These are phyloP conservation scores for Antennarius striatus DNA, from an alignment of 2,113 vertebrate species.

Conservation along the genomic window DNA sequence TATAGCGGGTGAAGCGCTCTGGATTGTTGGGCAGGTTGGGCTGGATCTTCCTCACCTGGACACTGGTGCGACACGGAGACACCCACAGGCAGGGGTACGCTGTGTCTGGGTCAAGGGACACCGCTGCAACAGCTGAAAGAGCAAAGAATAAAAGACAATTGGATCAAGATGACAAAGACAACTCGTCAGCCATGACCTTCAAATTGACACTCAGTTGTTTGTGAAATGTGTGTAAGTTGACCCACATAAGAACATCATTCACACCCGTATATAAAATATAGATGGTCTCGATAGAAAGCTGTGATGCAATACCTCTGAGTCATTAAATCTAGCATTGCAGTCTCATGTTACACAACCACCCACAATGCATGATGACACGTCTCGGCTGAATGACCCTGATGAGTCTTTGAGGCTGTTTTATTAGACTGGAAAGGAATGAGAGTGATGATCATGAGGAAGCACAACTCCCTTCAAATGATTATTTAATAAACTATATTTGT, in stretches of 20 bases:
- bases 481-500: no score
- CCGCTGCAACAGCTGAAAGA: constrained; percentile 46
- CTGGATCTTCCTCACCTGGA: constrained; percentile 76
- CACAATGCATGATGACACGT: constrained; percentile 9
- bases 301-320: constrained; percentile 16
- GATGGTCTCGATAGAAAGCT: constrained; percentile 28
- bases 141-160: neutral
- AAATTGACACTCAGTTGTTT: neutral
- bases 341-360: neutral
- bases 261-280: constrained; percentile 52
- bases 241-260: constrained; percentile 32
- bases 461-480: no score
- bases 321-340: constrained; percentile 2
- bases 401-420: no score
- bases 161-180: neutral
- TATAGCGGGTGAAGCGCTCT: constrained; percentile 83
- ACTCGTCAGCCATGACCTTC: no score
- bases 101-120: constrained; percentile 82
- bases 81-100: constrained; percentile 85
- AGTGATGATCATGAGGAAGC: no score
- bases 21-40: constrained; percentile 73
- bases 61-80: constrained; percentile 79
- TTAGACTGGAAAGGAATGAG: no score
- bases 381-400: neutral
- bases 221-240: constrained; percentile 41